Evolutionary conservation across 2,113 vertebrate genomes (phyloP), one percentile per base, ranked within the genome.

Genomic region (western clawed frog (Xenopus tropicalis)): DNA sequence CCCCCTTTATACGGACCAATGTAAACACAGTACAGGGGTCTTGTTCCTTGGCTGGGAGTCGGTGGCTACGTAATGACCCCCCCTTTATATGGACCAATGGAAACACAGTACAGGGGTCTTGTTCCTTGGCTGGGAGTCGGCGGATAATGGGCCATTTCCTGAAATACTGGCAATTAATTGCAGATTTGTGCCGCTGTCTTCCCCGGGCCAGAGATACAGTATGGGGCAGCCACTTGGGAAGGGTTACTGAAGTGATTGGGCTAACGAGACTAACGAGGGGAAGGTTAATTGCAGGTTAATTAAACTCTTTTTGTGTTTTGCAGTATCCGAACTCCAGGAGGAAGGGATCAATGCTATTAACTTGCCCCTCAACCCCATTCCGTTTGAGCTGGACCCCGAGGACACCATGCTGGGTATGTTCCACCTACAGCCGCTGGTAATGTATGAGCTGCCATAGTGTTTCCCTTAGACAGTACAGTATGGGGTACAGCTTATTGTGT

Each of bases 271-370:
- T 37, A 37, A 37, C 29, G 29, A 37, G 29, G 29, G 29, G 2
- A 54, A 17, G 16, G 12, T 48, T 54, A 54, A n/a, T n/a, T n/a
- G 19, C 72, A 86, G 78, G n/a, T 43, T n/a, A n/a, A n/a, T n/a
- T n/a, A n/a, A n/a, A n/a, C n/a, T n/a, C n/a, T n/a, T 61, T 58
- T 5, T 80, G 57, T 83, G 77, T 75, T 69, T 62, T 51, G 17
- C 67, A 99, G 97, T 99, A 58, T 99, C 97, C 1, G 97, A 99
- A 86, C 93, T 99, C 80, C 97, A 99, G 86, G 97, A 99, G 80
- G 97, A 99, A 84, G 97, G 97, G 72, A 99, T 98, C 77, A 99
- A 99, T 22, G 96, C 97, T 87, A 99, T 99, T 88, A 99, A 99
- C 86, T 93, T 98, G 79, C 97, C 97, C 46, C 93, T 99, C 80